These are phyloP conservation scores for Eretmocerus hayati DNA, from an alignment of 2,888 invertebrate genomes.

Conservation along the genomic window DNA sequence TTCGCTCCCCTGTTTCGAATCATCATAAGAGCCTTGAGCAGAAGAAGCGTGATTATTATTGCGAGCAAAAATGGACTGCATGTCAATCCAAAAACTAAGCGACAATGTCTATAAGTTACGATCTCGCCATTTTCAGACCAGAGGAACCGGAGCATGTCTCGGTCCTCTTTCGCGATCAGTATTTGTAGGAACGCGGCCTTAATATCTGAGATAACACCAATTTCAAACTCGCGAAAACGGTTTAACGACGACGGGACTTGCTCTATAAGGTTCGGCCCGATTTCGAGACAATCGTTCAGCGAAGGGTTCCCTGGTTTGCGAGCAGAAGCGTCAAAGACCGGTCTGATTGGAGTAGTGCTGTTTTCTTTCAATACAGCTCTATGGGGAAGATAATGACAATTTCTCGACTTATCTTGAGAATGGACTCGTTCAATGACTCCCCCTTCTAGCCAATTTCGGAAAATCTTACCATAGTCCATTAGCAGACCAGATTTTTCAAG, in stretches of 20 bases:
- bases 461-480: constrained; percentile 27
- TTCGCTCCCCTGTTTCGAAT: too few relatives aligned
- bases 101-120: constrained; percentile 6
- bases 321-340: constrained; percentile 30
- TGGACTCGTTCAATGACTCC: constrained; percentile 28
- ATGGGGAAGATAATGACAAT: constrained; percentile 20
- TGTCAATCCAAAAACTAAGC: constrained; percentile 21
- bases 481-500: constrained; percentile 2
- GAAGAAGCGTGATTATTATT: too few relatives aligned
- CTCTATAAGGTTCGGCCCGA: constrained; percentile 23
- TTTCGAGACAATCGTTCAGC: constrained; percentile 21
- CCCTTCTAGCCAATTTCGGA: constrained; percentile 27
- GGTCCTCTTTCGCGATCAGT: constrained; percentile 15
- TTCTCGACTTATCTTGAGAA: constrained; percentile 8
- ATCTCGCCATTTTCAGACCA: constrained; percentile 22
- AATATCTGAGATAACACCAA: too few relatives aligned
- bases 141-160: constrained; percentile 25
- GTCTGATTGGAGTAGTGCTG: constrained; percentile 23
- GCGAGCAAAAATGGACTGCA: not conserved
- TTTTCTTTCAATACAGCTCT: constrained; percentile 19
- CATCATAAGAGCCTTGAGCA: too few relatives aligned
- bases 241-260: constrained; percentile 20
- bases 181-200: constrained; percentile 25
- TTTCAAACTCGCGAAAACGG: too few relatives aligned
- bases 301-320: constrained; percentile 23